phyloP scores from a whole-genome alignment of 2,113 vertebrate genomes.

The Pampusana beccarii region DNA sequence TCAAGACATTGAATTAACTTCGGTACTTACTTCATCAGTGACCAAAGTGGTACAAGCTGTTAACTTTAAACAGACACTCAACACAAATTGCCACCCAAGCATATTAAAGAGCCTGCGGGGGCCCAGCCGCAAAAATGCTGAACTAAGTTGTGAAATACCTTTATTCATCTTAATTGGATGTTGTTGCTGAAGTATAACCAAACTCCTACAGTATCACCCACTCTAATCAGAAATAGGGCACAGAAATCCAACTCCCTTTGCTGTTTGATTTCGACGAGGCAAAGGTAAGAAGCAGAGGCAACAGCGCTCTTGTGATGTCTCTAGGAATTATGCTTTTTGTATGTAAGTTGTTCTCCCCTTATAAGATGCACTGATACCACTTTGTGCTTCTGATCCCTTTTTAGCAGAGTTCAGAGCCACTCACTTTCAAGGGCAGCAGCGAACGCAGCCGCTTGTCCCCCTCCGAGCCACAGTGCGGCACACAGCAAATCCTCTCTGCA shows the following conservation, averaged over 20 bases:
- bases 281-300: background rate
- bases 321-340: background rate
- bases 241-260: background rate
- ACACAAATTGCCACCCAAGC: background rate
- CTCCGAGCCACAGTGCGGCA: fast-evolving
- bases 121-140: fast-evolving
- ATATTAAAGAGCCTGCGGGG: background rate
- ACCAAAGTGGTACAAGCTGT: background rate
- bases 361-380: background rate
- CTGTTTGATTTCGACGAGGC: background rate
- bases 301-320: background rate
- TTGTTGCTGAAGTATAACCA: background rate
- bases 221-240: background rate
- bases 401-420: background rate
- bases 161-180: background rate
- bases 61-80: background rate
- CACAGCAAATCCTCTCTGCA: background rate
- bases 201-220: background rate
- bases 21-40: background rate
- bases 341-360: background rate
- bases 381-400: background rate
- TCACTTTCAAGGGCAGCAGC: background rate
- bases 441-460: fast-evolving
- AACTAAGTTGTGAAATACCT: background rate
- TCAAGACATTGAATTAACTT: background rate